Evolutionary conservation across 2,888 invertebrate species (phyloP).

Genomic region (Cephus rjabovi): DNA sequence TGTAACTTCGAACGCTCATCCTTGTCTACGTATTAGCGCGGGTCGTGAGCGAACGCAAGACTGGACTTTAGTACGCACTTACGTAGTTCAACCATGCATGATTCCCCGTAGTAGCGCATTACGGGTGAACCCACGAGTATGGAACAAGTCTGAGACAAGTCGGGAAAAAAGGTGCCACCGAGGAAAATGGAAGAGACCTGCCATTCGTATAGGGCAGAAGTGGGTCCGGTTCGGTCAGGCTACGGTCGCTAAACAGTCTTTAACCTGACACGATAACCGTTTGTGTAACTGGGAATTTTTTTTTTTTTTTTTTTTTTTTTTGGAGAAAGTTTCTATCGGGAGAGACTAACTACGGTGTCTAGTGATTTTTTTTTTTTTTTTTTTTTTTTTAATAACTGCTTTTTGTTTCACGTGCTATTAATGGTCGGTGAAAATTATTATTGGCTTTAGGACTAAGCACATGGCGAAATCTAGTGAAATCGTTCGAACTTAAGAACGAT

Average conservation of each 20-base stretch:
- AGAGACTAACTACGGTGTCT: neutral
- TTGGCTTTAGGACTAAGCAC: neutral
- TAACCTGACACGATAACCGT: neutral
- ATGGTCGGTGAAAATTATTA: neutral
- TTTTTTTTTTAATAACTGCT: neutral
- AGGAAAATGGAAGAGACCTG: conserved; percentile 4
- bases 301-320: too few relatives aligned
- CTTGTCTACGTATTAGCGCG: conserved; percentile 1
- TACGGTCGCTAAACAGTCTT: neutral
- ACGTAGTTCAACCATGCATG: conserved; percentile 58
- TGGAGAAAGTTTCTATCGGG: neutral
- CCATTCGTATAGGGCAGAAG: neutral
- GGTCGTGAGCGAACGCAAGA: conserved; percentile 19
- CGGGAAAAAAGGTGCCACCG: neutral
- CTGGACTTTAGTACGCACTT: conserved; percentile 47
- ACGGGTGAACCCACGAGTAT: conserved; percentile 46
- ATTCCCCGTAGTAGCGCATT: conserved; percentile 51
- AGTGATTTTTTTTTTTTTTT: neutral
- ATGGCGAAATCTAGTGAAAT: neutral
- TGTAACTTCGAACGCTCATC: conserved; percentile 3
- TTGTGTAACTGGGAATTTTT: neutral
- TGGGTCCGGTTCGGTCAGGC: neutral
- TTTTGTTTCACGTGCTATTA: neutral
- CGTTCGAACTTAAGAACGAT: neutral
- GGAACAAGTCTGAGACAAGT: conserved; percentile 33